A percentile compares a stretch with the other conserved stretches of the same genome.
phyloP scores from a whole-genome alignment of 2,888 invertebrate species.

The Rhagonycha fulva region DNA sequence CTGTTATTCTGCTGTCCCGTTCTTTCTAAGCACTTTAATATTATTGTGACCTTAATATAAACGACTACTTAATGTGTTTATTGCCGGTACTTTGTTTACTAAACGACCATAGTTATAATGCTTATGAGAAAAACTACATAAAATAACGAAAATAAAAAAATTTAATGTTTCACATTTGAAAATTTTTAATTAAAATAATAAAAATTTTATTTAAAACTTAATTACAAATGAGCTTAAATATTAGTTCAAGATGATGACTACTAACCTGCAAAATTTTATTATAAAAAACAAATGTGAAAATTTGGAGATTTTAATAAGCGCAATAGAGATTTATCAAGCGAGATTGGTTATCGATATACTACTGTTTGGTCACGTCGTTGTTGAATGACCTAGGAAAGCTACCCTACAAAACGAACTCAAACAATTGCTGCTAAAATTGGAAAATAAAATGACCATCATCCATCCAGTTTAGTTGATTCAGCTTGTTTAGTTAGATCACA shows the following conservation, averaged over 20 bases:
- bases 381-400: constrained; percentile 29
- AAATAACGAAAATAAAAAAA: constrained; percentile 6
- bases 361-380: constrained; percentile 32
- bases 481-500: constrained; percentile 23
- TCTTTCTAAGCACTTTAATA: constrained; percentile 24
- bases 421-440: constrained; percentile 37
- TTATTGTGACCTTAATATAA: constrained; percentile 25
- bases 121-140: constrained; percentile 6
- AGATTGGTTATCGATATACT: constrained; percentile 26
- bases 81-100: constrained; percentile 25
- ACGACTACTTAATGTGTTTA: constrained; percentile 29
- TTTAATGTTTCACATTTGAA: neutral
- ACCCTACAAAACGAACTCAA: constrained; percentile 34
- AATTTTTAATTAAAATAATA: constrained; percentile 9
- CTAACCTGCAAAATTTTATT: neutral
- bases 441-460: constrained; percentile 37
- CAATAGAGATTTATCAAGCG: constrained; percentile 18
- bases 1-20: constrained; percentile 16
- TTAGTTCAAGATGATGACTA: neutral
- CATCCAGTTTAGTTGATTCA: constrained; percentile 29
- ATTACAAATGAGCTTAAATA: neutral
- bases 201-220: neutral
- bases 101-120: constrained; percentile 15
- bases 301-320: neutral
- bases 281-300: neutral